Conservation (phyloP, 1,140 invertebrate species). For the Helicoverpa zea region DNA sequence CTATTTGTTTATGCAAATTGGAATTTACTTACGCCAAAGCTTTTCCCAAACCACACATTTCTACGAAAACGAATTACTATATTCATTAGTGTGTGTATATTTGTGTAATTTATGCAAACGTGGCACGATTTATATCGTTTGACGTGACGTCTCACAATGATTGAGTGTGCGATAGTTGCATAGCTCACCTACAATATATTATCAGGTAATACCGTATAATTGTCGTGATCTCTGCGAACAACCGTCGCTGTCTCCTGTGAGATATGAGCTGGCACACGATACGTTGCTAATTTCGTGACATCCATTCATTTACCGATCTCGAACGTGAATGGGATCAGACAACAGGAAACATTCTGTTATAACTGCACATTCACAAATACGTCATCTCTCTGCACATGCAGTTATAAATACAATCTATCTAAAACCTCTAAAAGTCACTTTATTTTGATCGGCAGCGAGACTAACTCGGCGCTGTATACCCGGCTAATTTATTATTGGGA, state of each 20-base stretch:
- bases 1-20: conserved; percentile 29
- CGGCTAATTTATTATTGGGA: conserved; percentile 68
- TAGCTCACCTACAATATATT: conserved; percentile 72
- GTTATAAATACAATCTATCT: conserved; percentile 29
- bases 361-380: conserved; percentile 6
- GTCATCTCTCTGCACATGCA: conserved; percentile 15
- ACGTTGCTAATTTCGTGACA: conserved; percentile 80
- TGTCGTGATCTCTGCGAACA: conserved; percentile 79
- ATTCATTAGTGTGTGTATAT: conserved; percentile 25
- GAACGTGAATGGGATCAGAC: conserved; percentile 78
- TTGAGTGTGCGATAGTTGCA: conserved; percentile 71
- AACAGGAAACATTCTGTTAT: conserved; percentile 65
- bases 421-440: not conserved
- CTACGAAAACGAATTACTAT: not conserved
- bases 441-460: conserved; percentile 26
- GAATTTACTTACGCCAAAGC: conserved; percentile 21
- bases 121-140: conserved; percentile 67
- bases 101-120: conserved; percentile 60
- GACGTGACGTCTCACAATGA: conserved; percentile 70
- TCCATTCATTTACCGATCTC: conserved; percentile 80
- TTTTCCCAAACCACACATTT: conserved; percentile 8
- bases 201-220: conserved; percentile 80
- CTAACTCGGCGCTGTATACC: conserved; percentile 53
- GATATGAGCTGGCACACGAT: conserved; percentile 80
- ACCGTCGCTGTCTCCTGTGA: conserved; percentile 72